phyloP scores from a whole-genome alignment of 1,140 invertebrate species.

The Drosophila arawakana region DNA sequence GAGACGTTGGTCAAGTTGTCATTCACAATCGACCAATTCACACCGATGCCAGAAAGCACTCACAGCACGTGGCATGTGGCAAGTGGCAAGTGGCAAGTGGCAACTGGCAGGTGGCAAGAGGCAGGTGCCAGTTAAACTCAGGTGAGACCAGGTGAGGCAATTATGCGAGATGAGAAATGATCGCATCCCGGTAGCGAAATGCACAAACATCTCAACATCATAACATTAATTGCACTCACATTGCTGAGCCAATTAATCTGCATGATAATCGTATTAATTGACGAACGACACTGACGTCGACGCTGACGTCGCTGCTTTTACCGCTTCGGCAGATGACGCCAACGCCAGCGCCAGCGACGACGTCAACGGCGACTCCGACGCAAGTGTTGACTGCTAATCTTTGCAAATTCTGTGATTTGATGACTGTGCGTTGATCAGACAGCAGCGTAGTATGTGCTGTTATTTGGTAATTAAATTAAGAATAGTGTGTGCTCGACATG shows the following conservation, averaged over 20 bases:
- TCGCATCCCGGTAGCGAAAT: conserved; percentile 33
- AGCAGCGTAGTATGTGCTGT: not conserved
- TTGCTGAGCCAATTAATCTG: conserved; percentile 67
- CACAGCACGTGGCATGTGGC: conserved; percentile 20
- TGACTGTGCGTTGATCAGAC: conserved; percentile 1
- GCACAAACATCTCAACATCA: conserved; percentile 7
- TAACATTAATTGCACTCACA: conserved; percentile 66
- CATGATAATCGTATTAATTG: conserved; percentile 77
- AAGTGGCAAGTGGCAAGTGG: not conserved
- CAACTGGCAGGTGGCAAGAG: conserved; percentile 3
- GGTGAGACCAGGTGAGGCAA: not conserved
- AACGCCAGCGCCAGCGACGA: no score
- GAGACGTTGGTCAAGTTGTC: conserved; percentile 33
- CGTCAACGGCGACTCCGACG: not conserved
- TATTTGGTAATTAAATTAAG: not conserved
- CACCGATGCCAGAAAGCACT: conserved; percentile 15
- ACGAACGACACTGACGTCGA: conserved; percentile 5
- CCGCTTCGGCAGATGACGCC: not conserved
- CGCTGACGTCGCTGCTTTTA: not conserved
- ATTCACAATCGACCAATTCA: conserved; percentile 36
- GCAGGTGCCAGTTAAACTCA: not conserved
- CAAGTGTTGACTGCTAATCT: conserved; percentile 2
- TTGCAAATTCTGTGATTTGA: conserved; percentile 23
- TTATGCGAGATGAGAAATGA: conserved; percentile 43
- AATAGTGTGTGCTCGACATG: not conserved